Base-by-base conservation (phyloP, 2,797 vertebrate genomes). In the Eospalax fontanierii region DNA sequence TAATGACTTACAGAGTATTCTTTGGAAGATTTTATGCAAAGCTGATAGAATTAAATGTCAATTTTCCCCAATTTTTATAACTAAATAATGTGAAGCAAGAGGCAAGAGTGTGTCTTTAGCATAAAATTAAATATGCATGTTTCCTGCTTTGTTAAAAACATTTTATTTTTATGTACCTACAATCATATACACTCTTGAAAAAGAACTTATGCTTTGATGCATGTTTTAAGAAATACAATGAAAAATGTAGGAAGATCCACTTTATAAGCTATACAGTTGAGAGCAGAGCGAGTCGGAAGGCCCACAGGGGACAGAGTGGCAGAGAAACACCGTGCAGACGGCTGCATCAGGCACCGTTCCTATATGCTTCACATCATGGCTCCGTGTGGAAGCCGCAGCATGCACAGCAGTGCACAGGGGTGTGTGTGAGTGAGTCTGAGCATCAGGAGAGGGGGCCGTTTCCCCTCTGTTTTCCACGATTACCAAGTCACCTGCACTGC, bases 271-370 rank as follows among this genome's bases (percentile, higher is more conserved):
- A 88, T 59, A 94, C 24, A 59, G 6, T 57, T 14, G 50, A 92
- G 76, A 87, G 68, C 0, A 40, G 74, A 89, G 54, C 16, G 30
- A 30, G 28, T n/a, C 4, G 57, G 19, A 90, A 8, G 24, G 46
- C 2, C 2, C 66, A n/a, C 9, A 10, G 16, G 74, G 43, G 63
- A 75, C 50, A 6, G 40, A 46, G 65, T 91, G 80, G 94, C 73
- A 61, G 89, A 84, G 95, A 97, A 84, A 84, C 79, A 91, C n/a
- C 30, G 91, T 73, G 22, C 57, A 57, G 89, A 70, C 15, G 11
- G 28, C 65, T 89, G 30, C 50, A 22, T 46, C 78, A 33, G 75
- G 35, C 61, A 38, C 16, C 88, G 63, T 92, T 93, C 95, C 89
- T 86, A 54, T 30, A 59, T 8, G 57, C 87, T 94, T 91, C 95